Evolutionary conservation across 2,888 invertebrate species (phyloP).

Genomic region (Drosophila sordidapex): DNA sequence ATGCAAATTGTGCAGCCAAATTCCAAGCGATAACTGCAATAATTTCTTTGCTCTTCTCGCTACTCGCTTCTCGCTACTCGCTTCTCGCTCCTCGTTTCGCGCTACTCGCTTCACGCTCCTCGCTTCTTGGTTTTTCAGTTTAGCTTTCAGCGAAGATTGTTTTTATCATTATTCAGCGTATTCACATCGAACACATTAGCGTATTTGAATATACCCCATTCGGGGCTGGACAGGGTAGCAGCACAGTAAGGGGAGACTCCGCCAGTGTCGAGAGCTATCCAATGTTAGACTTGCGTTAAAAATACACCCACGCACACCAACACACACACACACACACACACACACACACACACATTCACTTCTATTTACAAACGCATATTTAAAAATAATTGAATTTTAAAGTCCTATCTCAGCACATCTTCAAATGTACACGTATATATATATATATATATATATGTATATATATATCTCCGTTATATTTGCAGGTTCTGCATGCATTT

Average conservation of each 20-base stretch:
- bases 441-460: background rate
- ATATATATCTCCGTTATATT: conserved; percentile 26
- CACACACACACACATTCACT: conserved; percentile 6
- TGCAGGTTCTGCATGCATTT: conserved; percentile 58
- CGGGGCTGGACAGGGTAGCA: background rate
- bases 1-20: background rate
- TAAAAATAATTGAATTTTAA: conserved; percentile 52
- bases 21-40: background rate
- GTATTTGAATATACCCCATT: background rate
- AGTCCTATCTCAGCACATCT: conserved; percentile 31
- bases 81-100: too few species aligned
- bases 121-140: too few species aligned
- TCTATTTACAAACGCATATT: background rate
- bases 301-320: conserved; percentile 5
- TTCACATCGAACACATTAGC: background rate
- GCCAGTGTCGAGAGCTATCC: conserved; percentile 17
- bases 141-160: too few species aligned
- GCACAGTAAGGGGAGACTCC: background rate
- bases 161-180: too few species aligned
- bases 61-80: too few species aligned
- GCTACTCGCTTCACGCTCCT: too few species aligned
- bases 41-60: background rate
- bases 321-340: background rate
- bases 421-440: conserved; percentile 23
- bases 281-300: conserved; percentile 41